Evolutionary conservation across 2,888 invertebrate genomes (phyloP).

Genomic region (Nemotelus nigrinus): DNA sequence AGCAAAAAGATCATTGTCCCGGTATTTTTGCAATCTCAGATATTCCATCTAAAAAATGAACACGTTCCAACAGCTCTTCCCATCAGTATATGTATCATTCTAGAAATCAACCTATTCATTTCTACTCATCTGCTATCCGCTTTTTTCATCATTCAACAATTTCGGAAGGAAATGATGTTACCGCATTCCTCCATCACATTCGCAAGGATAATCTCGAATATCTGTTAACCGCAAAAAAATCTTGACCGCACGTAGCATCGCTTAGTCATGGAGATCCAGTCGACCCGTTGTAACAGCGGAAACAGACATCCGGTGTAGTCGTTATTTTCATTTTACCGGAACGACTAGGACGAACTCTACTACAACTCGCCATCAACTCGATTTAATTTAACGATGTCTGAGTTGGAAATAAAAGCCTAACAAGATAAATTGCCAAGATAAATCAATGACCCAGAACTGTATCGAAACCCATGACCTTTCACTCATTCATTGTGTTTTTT

Average conservation of each 20-base stretch:
- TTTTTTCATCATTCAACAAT: no score
- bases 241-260: background rate
- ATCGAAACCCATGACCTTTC: slow-evolving; percentile 8
- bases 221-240: background rate
- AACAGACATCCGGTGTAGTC: no score
- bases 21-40: no score
- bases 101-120: background rate
- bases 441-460: slow-evolving; percentile 20
- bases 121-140: no score
- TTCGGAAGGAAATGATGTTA: background rate
- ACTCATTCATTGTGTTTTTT: slow-evolving; percentile 10
- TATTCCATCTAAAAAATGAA: no score
- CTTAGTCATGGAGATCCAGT: background rate
- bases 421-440: slow-evolving; percentile 25
- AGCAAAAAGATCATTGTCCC: no score
- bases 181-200: background rate
- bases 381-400: slow-evolving; percentile 14
- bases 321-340: no score
- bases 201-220: background rate
- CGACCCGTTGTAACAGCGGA: background rate
- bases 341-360: no score
- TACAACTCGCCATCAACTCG: background rate
- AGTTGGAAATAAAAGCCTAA: slow-evolving; percentile 10
- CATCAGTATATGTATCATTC: background rate
- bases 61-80: background rate